A percentile compares a stretch with the other conserved stretches of the same genome.
Evolutionary conservation across 2,888 invertebrate species (phyloP).

Genomic region (Heliconius sara): DNA sequence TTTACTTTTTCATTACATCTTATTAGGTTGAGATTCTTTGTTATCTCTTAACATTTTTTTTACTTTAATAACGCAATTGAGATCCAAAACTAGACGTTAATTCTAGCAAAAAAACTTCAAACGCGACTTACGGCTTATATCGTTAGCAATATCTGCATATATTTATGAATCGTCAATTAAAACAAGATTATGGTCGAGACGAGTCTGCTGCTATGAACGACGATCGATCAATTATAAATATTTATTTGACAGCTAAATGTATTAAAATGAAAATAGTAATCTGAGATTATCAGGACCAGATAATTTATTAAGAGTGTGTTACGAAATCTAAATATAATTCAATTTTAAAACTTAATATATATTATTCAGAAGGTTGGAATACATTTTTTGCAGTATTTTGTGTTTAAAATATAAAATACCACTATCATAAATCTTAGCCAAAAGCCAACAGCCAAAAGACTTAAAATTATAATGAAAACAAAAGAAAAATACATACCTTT

Average conservation of each 20-base stretch:
- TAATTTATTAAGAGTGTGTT: not conserved
- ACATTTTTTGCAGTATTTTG: not conserved
- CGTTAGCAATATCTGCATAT: slow-evolving; percentile 15
- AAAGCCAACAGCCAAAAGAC: too few species aligned
- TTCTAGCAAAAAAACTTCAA: not conserved
- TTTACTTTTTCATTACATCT: not conserved
- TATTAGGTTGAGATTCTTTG: not conserved
- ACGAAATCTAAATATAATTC: not conserved
- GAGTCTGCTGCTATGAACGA: slow-evolving; percentile 32
- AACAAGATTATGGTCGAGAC: slow-evolving; percentile 33
- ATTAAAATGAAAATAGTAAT: slow-evolving; percentile 15
- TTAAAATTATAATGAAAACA: not conserved
- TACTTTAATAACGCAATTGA: not conserved
- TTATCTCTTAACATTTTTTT: not conserved
- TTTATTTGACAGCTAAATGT: slow-evolving; percentile 20
- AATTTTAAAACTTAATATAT: not conserved
- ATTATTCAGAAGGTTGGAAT: not conserved
- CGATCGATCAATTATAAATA: slow-evolving; percentile 39
- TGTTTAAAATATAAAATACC: not conserved
- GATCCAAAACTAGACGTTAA: not conserved
- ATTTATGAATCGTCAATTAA: slow-evolving; percentile 39
- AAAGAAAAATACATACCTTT: slow-evolving; percentile 81
- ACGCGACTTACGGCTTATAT: slow-evolving; percentile 13
- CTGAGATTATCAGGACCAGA: not conserved
- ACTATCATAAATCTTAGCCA: too few species aligned